Conservation (phyloP, 2,797 vertebrate species). For the Helostoma temminkii region DNA sequence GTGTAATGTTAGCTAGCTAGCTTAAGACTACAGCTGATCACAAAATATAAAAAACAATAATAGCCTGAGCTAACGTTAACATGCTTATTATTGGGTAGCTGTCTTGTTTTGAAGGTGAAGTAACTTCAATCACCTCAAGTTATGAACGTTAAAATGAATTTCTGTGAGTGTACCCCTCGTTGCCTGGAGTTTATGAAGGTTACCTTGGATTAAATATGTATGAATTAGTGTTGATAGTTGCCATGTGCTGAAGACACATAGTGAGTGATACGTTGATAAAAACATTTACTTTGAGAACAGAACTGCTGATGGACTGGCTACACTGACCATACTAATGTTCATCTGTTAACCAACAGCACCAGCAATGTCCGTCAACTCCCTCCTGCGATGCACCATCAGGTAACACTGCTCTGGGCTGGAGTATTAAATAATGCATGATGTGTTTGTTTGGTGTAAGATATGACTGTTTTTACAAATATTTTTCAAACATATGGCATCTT, state of each 20-base stretch:
- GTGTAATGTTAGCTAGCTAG: too few relatives aligned
- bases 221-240: background rate
- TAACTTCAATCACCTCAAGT: too few relatives aligned
- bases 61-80: too few relatives aligned
- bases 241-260: too few relatives aligned
- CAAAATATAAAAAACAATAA: too few relatives aligned
- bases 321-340: constrained; percentile 8
- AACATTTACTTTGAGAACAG: background rate
- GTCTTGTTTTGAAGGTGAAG: background rate
- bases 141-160: too few relatives aligned
- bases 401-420: constrained; percentile 32
- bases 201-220: background rate
- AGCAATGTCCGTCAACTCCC: constrained; percentile 72
- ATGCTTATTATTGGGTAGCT: too few relatives aligned
- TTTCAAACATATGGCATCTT: too few relatives aligned
- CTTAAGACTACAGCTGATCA: too few relatives aligned
- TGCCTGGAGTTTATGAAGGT: background rate
- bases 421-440: too few relatives aligned
- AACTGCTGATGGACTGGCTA: constrained; percentile 6
- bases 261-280: background rate
- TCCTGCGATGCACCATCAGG: constrained; percentile 77
- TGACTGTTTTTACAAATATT: too few relatives aligned
- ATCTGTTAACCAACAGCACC: constrained; percentile 15
- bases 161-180: rapidly evolving
- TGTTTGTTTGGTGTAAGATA: too few relatives aligned